Conservation (phyloP, 2,888 invertebrate genomes). For the Drosophila robusta region DNA sequence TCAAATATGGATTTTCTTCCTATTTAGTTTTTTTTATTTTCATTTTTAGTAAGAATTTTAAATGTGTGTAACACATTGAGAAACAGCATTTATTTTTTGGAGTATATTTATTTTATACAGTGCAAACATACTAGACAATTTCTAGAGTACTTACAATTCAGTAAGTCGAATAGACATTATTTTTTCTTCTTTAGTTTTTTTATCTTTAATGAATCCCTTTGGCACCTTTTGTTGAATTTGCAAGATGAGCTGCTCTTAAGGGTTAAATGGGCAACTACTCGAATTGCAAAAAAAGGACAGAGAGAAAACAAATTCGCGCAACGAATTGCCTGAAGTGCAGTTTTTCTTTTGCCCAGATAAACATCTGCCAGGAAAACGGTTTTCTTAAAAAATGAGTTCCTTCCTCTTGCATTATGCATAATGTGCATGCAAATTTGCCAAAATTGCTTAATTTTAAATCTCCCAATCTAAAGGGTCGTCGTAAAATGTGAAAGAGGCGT, state of each 20-base stretch:
- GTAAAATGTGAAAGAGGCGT: slow-evolving; percentile 3
- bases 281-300: slow-evolving; percentile 51
- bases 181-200: slow-evolving; percentile 18
- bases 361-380: slow-evolving; percentile 45
- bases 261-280: slow-evolving; percentile 64
- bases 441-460: slow-evolving; percentile 71
- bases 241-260: slow-evolving; percentile 49
- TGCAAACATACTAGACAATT: too few relatives aligned
- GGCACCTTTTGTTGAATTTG: slow-evolving; percentile 33
- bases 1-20: too few relatives aligned
- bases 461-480: slow-evolving; percentile 19
- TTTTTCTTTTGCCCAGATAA: slow-evolving; percentile 36
- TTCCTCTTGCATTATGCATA: slow-evolving; percentile 61
- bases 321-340: slow-evolving; percentile 69
- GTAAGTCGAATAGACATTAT: not conserved
- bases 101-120: too few relatives aligned
- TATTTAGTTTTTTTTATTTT: too few relatives aligned
- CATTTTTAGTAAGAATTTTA: too few relatives aligned
- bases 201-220: slow-evolving; percentile 63
- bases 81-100: too few relatives aligned
- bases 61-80: too few relatives aligned
- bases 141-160: slow-evolving; percentile 2
- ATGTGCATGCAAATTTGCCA: slow-evolving; percentile 77
- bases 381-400: slow-evolving; percentile 5
- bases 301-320: slow-evolving; percentile 58